These are phyloP conservation scores for Adelosebastes latens DNA, from an alignment of 2,797 vertebrate species.

Conservation along the genomic window DNA sequence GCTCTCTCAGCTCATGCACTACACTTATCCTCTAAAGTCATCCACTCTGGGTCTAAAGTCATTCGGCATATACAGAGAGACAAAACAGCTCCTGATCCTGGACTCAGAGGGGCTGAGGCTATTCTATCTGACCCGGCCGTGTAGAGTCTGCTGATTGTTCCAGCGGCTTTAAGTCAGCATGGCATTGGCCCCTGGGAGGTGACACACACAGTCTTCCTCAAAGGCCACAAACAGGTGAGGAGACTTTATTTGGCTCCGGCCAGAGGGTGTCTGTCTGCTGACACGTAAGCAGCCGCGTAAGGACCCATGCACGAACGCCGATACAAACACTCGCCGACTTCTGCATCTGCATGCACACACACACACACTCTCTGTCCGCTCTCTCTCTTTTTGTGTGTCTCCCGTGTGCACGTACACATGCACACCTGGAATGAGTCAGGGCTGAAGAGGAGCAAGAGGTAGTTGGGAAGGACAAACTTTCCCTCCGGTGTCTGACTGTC, in stretches of 20 bases:
- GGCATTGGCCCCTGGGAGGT: slow-evolving; percentile 74
- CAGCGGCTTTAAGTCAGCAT: slow-evolving; percentile 66
- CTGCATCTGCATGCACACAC: slow-evolving; percentile 4
- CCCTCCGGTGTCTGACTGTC: slow-evolving; percentile 64
- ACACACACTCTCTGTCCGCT: not conserved
- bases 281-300: slow-evolving; percentile 42
- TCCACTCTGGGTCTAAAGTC: slow-evolving; percentile 40
- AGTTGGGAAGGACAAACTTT: slow-evolving; percentile 63
- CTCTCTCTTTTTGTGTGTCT: slow-evolving; percentile 1
- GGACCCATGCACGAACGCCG: slow-evolving; percentile 8
- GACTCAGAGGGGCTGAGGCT: slow-evolving; percentile 39
- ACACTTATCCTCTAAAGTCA: slow-evolving; percentile 39
- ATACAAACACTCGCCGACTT: slow-evolving; percentile 1
- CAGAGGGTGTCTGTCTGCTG: slow-evolving; percentile 71
- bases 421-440: slow-evolving; percentile 71
- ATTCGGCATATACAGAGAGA: slow-evolving; percentile 38
- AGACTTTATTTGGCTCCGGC: slow-evolving; percentile 78
- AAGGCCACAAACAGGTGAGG: slow-evolving; percentile 80
- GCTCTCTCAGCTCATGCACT: slow-evolving; percentile 26
- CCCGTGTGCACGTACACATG: slow-evolving; percentile 18
- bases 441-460: slow-evolving; percentile 51
- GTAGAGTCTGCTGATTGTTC: slow-evolving; percentile 70
- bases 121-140: slow-evolving; percentile 57
- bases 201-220: slow-evolving; percentile 76
- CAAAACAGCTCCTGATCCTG: slow-evolving; percentile 54